Evolutionary conservation across 2,888 invertebrate species (phyloP), one percentile per base, ranked within the genome.

Genomic region (Drosophila mimica): DNA sequence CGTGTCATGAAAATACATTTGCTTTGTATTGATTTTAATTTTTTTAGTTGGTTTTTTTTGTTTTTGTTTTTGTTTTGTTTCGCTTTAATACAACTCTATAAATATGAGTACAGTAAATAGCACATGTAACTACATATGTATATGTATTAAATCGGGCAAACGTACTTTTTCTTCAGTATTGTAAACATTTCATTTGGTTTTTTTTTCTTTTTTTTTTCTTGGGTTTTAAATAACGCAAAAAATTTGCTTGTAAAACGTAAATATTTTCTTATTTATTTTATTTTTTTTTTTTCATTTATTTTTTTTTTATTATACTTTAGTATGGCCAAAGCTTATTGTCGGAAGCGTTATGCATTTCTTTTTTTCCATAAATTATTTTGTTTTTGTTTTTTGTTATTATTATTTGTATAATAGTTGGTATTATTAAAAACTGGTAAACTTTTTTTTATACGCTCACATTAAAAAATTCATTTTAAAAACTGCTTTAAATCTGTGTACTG

Each of bases 301-400:
- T 59, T 69, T 58, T 62, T 67, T 64, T 70, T 76, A 79, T 69
- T 80, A 69, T 66, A 66, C 61, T 75, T 83, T 76, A 79, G 88
- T 89, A 90, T 92, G 92, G 92, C 92, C 91, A 92, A 92, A 92
- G 92, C 92, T 92, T 92, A 92, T 92, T 92, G 92, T 92, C 92
- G 91, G 91, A 92, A 92, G 92, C 92, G 91, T 91, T 91, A 90
- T 91, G 88, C 88, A 90, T 80, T 85, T 82, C 76, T 81, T 82
- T 62, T 71, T 66, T 74, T 77, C 40, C 53, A 52, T 56, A 67
- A 57, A 62, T 52, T 43, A 34, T 46, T 70, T 65, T 48, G 57
- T 49, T 40, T 31, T 7, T 31, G 7, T 30, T 40, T 64, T 69
- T 56, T 40, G 65, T 69, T 56, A 34, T 70, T 69, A 69, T 63